Evolutionary conservation across 2,113 vertebrate species (phyloP).

Genomic region (Centropus bengalensis): DNA sequence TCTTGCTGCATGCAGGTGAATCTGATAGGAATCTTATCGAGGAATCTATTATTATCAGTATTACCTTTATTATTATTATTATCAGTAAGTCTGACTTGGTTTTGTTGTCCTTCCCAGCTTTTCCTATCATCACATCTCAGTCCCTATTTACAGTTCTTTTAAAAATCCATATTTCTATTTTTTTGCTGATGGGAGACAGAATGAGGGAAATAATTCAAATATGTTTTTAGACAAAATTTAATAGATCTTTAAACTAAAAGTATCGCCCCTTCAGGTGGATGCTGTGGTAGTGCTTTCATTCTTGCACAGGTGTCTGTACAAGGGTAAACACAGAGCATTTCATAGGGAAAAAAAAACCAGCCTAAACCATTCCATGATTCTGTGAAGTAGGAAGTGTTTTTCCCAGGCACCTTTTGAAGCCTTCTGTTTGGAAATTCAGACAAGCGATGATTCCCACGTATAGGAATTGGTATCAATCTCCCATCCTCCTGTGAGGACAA

Average conservation of each 20-base stretch:
- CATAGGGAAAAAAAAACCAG: background rate
- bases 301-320: background rate
- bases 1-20: background rate
- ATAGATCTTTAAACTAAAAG: background rate
- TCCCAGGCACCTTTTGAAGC: background rate
- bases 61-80: accelerated
- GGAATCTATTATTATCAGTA: too few relatives aligned
- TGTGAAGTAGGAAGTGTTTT: background rate
- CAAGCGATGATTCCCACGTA: background rate
- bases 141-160: background rate
- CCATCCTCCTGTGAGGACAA: accelerated
- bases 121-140: background rate
- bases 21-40: background rate
- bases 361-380: too few relatives aligned
- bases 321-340: background rate
- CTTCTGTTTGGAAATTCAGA: background rate
- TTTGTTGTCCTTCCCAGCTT: background rate
- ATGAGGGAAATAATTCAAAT: background rate
- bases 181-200: background rate
- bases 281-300: background rate
- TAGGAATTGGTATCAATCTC: background rate
- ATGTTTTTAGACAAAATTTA: background rate
- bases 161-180: background rate
- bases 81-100: background rate
- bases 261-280: background rate